Evolutionary conservation across 2,113 vertebrate species (phyloP), one percentile per base, ranked within the genome.

Genomic region (Chaetura pelagica): DNA sequence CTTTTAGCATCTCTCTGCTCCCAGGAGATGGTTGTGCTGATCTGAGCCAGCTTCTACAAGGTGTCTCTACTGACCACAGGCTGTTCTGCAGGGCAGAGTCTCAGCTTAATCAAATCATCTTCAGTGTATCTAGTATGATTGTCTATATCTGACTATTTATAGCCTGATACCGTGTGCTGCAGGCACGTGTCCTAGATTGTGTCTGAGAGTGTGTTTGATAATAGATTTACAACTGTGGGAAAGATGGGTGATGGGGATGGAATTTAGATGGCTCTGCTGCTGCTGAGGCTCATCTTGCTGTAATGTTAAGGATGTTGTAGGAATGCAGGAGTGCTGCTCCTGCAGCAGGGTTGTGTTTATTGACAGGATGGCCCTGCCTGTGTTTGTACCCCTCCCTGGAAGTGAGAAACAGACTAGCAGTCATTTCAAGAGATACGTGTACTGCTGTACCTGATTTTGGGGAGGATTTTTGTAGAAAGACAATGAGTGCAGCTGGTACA

Each of bases 161-260:
- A 95, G 92, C 74, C 74, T 38, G 81, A 51, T 52, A 9, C 72
- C n/a, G 5, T 38, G 92, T 78, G 84, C 30, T 17, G 69, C 87
- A 89, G 90, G 15, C 84, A 63, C 22, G 21, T 91, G 89, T 63
- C 93, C 81, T 54, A 27, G 74, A 59, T 67, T 64, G 93, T 89
- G 93, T 72, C 84, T 92, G 80, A 49, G 61, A 24, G 27, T n/a
- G 23, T 72, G 8, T 92, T 68, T 87, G 95, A 52, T 89, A 87
- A 95, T 57, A 67, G 66, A 94, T 94, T 94, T 96, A 94, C 89
- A 92, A 21, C 73, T 87, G 62, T 63, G 69, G 66, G 77, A 72
- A 89, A 42, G 86, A 59, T 68, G n/a, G 0, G 40, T 0, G 35
- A 91, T 6, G 2, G 72, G 67, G 34, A 7, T 1, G 2, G 93